phyloP scores from a whole-genome alignment of 1,140 invertebrate genomes.

The Subanguina moxae region DNA sequence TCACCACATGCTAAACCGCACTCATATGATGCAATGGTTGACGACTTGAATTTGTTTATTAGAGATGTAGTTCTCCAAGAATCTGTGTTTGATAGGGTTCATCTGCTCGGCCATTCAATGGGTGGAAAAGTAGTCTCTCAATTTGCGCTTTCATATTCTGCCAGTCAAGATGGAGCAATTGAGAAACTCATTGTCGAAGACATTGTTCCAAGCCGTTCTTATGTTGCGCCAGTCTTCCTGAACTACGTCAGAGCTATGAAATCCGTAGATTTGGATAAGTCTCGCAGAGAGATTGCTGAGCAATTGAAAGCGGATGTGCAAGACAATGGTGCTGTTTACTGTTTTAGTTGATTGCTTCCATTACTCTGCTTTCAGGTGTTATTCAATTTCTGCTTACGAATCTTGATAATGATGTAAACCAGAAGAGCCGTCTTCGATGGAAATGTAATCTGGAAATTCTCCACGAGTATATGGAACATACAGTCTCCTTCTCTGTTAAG shows the following conservation, averaged over 20 bases:
- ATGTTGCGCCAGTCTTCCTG: constrained; percentile 24
- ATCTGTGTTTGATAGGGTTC: constrained; percentile 24
- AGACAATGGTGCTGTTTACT: constrained; percentile 52
- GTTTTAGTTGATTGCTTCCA: no score
- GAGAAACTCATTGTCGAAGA: constrained; percentile 50
- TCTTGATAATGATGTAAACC: constrained; percentile 63
- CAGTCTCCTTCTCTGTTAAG: no score
- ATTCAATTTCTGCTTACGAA: constrained; percentile 76
- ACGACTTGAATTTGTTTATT: constrained; percentile 45
- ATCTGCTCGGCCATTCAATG: constrained; percentile 53
- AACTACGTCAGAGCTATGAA: constrained; percentile 41
- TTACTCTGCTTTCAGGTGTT: constrained; percentile 31
- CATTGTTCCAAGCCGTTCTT: constrained; percentile 13
- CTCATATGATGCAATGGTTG: constrained; percentile 46
- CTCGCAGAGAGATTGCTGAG: constrained; percentile 34
- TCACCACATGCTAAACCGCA: constrained; percentile 32
- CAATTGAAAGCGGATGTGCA: constrained; percentile 49
- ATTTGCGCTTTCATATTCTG: constrained; percentile 31
- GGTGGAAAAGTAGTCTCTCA: constrained; percentile 47
- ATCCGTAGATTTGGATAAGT: constrained; percentile 34
- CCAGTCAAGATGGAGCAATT: constrained; percentile 12
- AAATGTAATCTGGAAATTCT: constrained; percentile 70
- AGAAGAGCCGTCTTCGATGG: constrained; percentile 69
- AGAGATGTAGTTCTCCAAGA: constrained; percentile 24
- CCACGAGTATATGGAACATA: background rate